phyloP scores from a whole-genome alignment of 2,888 invertebrate genomes.

The Sinodicranocentrus sp. region DNA sequence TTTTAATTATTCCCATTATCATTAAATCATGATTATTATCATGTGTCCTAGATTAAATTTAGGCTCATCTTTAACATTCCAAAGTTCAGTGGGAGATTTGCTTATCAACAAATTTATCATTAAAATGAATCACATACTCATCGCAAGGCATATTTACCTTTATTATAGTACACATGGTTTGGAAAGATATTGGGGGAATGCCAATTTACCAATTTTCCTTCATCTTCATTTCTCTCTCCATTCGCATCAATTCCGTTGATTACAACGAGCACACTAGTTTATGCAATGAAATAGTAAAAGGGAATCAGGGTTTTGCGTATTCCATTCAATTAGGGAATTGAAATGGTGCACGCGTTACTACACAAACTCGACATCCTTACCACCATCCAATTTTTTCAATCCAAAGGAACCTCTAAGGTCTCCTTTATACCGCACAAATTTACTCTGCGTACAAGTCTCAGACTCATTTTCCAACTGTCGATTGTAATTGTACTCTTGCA shows the following conservation, averaged over 20 bases:
- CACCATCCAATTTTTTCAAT: no score
- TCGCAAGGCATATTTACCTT: neutral
- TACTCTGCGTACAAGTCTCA: no score
- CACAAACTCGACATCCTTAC: no score
- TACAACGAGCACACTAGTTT: neutral
- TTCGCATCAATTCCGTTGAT: slow-evolving; percentile 2
- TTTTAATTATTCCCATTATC: slow-evolving; percentile 23
- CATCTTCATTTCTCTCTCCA: slow-evolving; percentile 18
- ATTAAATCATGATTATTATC: slow-evolving; percentile 51
- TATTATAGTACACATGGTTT: no score
- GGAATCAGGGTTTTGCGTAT: slow-evolving; percentile 36
- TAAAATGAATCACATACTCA: neutral
- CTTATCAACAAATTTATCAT: neutral
- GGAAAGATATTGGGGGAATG: no score
- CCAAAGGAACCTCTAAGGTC: no score
- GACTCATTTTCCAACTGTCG: slow-evolving; percentile 44
- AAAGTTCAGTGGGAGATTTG: neutral
- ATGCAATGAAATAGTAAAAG: slow-evolving; percentile 44
- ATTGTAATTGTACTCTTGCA: slow-evolving; percentile 35
- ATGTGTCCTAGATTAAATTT: slow-evolving; percentile 55
- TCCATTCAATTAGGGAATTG: slow-evolving; percentile 55
- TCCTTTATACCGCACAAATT: no score
- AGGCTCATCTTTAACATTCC: slow-evolving; percentile 36
- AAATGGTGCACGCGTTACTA: neutral
- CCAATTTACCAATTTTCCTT: slow-evolving; percentile 17